A percentile compares a stretch with the other conserved stretches of the same genome.
These are phyloP conservation scores for Hippoglossus stenolepis DNA, from an alignment of 2,113 vertebrate genomes.

Conservation along the genomic window DNA sequence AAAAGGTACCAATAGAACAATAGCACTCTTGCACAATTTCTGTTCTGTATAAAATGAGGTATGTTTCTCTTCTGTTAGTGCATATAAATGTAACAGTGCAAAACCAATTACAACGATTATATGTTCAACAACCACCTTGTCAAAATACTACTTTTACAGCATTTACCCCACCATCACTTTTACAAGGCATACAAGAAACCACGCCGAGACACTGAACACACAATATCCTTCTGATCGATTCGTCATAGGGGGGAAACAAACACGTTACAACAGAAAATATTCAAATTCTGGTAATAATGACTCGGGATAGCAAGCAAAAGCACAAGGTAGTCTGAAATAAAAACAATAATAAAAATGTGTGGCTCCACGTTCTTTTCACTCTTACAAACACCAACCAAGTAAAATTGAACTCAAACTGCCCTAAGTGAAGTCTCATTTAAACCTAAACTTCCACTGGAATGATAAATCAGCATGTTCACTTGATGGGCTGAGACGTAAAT, in stretches of 20 bases:
- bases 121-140: slow-evolving; percentile 68
- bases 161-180: slow-evolving; percentile 71
- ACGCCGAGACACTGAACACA: slow-evolving; percentile 67
- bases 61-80: slow-evolving; percentile 81
- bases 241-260: slow-evolving; percentile 51
- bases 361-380: slow-evolving; percentile 31
- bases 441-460: slow-evolving; percentile 57
- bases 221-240: slow-evolving; percentile 55
- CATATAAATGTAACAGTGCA: slow-evolving; percentile 83
- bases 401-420: slow-evolving; percentile 29
- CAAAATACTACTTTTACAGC: slow-evolving; percentile 70
- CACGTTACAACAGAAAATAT: slow-evolving; percentile 57
- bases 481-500: slow-evolving; percentile 16
- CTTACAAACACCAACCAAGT: slow-evolving; percentile 29
- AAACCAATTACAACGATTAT: slow-evolving; percentile 76
- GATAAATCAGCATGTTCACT: slow-evolving; percentile 45
- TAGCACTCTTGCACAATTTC: slow-evolving; percentile 67
- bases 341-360: slow-evolving; percentile 28
- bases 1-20: slow-evolving; percentile 68
- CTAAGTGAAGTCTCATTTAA: background rate
- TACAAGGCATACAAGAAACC: slow-evolving; percentile 71
- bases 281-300: slow-evolving; percentile 39
- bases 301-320: slow-evolving; percentile 39
- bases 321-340: slow-evolving; percentile 43
- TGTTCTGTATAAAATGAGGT: slow-evolving; percentile 85